Base-by-base conservation (phyloP, 2,888 invertebrate species). In the Limenitis camilla region DNA sequence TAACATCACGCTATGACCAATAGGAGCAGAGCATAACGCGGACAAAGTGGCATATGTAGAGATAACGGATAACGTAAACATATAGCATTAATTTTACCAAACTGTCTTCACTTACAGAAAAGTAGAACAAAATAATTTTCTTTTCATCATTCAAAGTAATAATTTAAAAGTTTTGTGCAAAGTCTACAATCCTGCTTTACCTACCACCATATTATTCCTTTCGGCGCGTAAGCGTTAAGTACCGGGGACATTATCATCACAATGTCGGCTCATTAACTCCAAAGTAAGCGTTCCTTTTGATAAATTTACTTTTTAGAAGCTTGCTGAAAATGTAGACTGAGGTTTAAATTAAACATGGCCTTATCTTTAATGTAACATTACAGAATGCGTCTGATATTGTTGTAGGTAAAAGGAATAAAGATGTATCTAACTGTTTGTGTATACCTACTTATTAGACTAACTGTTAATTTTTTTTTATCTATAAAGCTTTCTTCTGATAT, bases 221-320 rank as follows among this genome's bases (percentile, higher is more conserved):
- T 55, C 56, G 57, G 54, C 49, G 53, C 53, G 54, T 57, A 55
- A 55, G 60, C 59, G 46, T 58, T 58, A 62, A 63, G 53, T 56
- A 56, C 55, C 58, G 54, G 56, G 60, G 61, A 63, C 63, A 71
- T 75, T 76, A 79, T 80, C 78, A 68, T 71, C 64, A 65, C 68
- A 61, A 68, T 69, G 75, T 71, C 75, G 73, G 69, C 78, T 82
- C 81, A 81, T 82, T 81, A 81, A 78, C 78, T 81, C 72, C 63
- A 69, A 68, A 68, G 72, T 67, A 69, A 75, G 70, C 71, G 70
- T 72, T 68, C 72, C 66, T 69, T 72, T 74, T 76, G 77, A 81
- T 80, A 81, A 78, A 73, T 76, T 72, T 62, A 63, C 68, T 74
- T 79, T 79, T 76, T 76, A 65, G 74, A 69, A 53, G 44, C 50